Conservation (phyloP, 2,888 invertebrate species). For the Drosophila algonquin region DNA sequence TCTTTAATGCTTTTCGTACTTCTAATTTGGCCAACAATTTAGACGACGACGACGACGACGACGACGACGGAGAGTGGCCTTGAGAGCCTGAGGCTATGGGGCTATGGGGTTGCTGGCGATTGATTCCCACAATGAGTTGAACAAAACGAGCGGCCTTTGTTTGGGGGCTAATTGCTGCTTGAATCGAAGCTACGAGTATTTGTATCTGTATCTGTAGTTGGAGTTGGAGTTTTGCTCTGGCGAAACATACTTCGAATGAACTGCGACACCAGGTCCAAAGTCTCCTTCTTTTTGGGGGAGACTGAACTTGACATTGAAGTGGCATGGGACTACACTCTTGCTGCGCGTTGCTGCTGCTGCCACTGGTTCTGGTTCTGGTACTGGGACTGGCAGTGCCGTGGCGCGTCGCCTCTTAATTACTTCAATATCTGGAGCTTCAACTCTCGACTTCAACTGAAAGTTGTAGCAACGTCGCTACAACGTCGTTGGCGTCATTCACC, state of each 20-base stretch:
- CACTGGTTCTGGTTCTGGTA: too few relatives aligned
- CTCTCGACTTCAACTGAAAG: constrained; percentile 2
- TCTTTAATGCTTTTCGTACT: constrained; percentile 14
- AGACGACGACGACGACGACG: constrained; percentile 6
- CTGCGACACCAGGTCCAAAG: background rate
- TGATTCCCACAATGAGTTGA: constrained; percentile 41
- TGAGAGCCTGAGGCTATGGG: constrained; percentile 8
- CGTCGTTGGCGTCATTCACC: constrained; percentile 62
- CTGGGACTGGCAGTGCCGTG: background rate
- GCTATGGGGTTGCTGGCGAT: constrained; percentile 14
- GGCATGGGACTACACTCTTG: background rate
- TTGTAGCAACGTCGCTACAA: constrained; percentile 2
- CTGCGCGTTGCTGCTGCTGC: background rate
- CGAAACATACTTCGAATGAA: background rate
- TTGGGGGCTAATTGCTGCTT: constrained; percentile 23
- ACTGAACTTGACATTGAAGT: constrained; percentile 8
- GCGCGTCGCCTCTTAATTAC: background rate
- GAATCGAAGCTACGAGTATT: background rate
- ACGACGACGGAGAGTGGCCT: constrained; percentile 19
- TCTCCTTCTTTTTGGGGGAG: background rate
- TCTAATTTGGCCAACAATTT: constrained; percentile 21
- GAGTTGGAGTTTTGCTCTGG: too few relatives aligned
- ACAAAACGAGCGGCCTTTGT: constrained; percentile 27
- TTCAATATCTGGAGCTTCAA: background rate
- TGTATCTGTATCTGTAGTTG: background rate